These are phyloP conservation scores for Latrodectus geometricus DNA, from an alignment of 1,140 invertebrate species.

Conservation along the genomic window DNA sequence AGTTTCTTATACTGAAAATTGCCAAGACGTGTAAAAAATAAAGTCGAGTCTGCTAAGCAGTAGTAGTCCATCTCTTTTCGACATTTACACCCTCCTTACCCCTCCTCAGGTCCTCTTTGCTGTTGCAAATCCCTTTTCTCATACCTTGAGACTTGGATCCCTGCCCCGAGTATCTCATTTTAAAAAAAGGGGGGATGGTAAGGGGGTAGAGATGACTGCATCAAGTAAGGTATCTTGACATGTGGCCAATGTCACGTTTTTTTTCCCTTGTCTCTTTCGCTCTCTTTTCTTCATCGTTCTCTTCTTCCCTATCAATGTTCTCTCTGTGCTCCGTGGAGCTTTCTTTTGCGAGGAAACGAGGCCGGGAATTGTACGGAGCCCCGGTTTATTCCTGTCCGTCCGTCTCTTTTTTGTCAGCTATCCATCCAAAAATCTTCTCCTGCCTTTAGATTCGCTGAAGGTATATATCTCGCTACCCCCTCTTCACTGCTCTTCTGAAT, in stretches of 20 bases:
- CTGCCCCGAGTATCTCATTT: constrained; percentile 49
- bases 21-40: too few relatives aligned
- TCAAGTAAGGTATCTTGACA: constrained; percentile 59
- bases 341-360: constrained; percentile 5
- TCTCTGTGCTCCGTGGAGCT: background rate
- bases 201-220: constrained; percentile 29
- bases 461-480: background rate
- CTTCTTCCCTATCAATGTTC: constrained; percentile 11
- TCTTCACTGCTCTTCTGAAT: background rate
- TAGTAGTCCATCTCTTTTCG: constrained; percentile 4
- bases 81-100: constrained; percentile 28
- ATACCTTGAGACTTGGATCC: constrained; percentile 38
- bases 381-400: constrained; percentile 52
- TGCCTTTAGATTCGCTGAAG: too few relatives aligned
- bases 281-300: constrained; percentile 3
- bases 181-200: constrained; percentile 12
- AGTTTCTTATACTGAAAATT: too few relatives aligned
- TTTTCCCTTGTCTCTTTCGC: constrained; percentile 1
- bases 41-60: background rate
- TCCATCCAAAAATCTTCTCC: constrained; percentile 28
- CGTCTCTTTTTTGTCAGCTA: constrained; percentile 45
- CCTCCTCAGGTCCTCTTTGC: constrained; percentile 8
- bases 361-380: constrained; percentile 30
- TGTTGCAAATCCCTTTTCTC: constrained; percentile 14
- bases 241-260: constrained; percentile 47